Base-by-base conservation (phyloP, 2,797 vertebrate species). In the Phataginus tricuspis region DNA sequence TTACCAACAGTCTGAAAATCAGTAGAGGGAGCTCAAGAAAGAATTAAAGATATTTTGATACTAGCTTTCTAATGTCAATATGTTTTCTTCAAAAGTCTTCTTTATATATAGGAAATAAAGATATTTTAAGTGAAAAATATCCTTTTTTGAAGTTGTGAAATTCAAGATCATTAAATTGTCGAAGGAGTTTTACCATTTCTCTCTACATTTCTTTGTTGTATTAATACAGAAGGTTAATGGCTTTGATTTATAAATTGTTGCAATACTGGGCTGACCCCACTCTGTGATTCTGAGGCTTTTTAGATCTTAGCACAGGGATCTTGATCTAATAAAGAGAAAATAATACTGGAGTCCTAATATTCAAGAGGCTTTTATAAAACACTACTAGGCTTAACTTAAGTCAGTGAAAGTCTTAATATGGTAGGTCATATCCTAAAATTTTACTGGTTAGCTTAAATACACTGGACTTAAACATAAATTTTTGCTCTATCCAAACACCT, bases 21-120 rank as follows among this genome's bases (percentile, higher is more conserved):
- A 91, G 92, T 57, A 95, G 69, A 94, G 57, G 88, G 59, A 95
- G 57, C 74, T 84, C 71, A 96, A 92, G 71, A 93, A 94, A 42
- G 10, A 23, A 45, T 51, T 59, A 42, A 72, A 42, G 25, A 51
- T 85, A 89, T 90, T 82, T 82, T 88, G 39, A 86, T 68, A 53
- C 4, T 75, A 72, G 39, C 27, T 90, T 94, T 79, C 61, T 68
- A 37, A 57, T 71, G 42, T 13, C 18, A 61, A 10, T 53, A 8
- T 72, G 49, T 57, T 88, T 92, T 57, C 37, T 13, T 90, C 42
- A 71, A 86, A 85, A 85, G 5, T 80, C 18, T 93, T 79, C 14
- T 93, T 68, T 4, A 15, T 14, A 13, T 27, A 13, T 31, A 61
- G 25, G 7, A 64, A 74, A 86, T 69, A 53, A n/a, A 42, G 2